These are phyloP conservation scores for Mesocentrotus franciscanus DNA, from an alignment of 53 echinoderm and acorn worm species.

Conservation along the genomic window DNA sequence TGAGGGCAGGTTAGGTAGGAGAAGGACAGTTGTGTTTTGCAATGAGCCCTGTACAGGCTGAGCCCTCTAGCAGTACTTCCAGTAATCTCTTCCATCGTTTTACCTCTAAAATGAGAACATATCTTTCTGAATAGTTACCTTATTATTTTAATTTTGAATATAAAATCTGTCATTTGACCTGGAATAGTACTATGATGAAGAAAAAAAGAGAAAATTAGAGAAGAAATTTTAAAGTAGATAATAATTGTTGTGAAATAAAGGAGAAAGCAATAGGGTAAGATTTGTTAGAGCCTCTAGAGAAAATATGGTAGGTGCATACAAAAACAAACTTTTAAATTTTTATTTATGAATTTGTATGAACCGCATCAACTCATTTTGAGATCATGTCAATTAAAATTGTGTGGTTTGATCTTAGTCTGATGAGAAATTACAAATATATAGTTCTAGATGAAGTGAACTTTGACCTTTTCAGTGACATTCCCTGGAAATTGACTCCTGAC, in stretches of 20 bases:
- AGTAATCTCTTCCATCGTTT: slow-evolving; percentile 16
- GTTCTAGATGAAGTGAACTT: too few species aligned
- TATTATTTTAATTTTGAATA: neutral
- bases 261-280: neutral
- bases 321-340: neutral
- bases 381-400: too few species aligned
- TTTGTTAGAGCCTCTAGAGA: neutral
- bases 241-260: neutral
- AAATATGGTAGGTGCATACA: neutral
- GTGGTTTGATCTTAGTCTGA: too few species aligned
- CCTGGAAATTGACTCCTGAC: too few species aligned
- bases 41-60: slow-evolving; percentile 18
- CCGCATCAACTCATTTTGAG: too few species aligned
- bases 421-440: too few species aligned
- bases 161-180: neutral
- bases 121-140: neutral
- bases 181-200: neutral
- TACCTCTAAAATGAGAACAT: neutral
- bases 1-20: neutral
- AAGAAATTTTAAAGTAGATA: neutral
- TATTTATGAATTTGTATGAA: too few species aligned
- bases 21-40: slow-evolving; percentile 48
- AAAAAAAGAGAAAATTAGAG: neutral
- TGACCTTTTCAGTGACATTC: too few species aligned
- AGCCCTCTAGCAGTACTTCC: slow-evolving; percentile 24